Evolutionary conservation across 92 coral and sea anemone species (phyloP).

Genomic region (Montipora capitata): DNA sequence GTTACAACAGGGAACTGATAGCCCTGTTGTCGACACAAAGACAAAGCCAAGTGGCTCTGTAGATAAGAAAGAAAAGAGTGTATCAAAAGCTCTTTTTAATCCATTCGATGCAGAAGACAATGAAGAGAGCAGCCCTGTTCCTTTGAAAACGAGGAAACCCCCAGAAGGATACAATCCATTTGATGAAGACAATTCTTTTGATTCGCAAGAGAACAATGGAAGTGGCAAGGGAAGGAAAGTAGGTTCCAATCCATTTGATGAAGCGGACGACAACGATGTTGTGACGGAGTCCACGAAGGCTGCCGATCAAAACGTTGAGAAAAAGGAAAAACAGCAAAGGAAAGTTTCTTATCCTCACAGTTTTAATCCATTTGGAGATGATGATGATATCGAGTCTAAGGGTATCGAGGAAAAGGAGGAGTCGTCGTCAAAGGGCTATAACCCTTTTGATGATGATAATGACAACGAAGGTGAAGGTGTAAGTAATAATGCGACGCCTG

Average conservation of each 20-base stretch:
- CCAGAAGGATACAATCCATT: slow-evolving; percentile 87
- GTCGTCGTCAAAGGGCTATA: slow-evolving; percentile 55
- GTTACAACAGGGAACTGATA: not conserved
- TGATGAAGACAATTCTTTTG: slow-evolving; percentile 75
- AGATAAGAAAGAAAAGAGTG: slow-evolving; percentile 4
- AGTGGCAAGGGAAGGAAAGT: slow-evolving; percentile 37
- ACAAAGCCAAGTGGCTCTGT: not conserved
- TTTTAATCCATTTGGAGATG: slow-evolving; percentile 61
- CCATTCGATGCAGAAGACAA: slow-evolving; percentile 82
- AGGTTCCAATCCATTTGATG: slow-evolving; percentile 90
- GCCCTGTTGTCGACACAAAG: not conserved
- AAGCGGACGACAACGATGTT: slow-evolving; percentile 62
- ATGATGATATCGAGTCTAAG: slow-evolving; percentile 29
- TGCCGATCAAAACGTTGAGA: slow-evolving; percentile 6
- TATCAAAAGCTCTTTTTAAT: slow-evolving; percentile 60
- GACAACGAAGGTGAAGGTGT: slow-evolving; percentile 29
- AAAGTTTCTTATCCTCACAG: slow-evolving; percentile 22
- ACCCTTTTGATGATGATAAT: slow-evolving; percentile 91
- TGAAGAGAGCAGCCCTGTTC: slow-evolving; percentile 10
- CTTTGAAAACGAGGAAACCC: slow-evolving; percentile 29
- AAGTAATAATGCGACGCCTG: not conserved
- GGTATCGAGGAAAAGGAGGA: slow-evolving; percentile 1
- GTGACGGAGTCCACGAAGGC: slow-evolving; percentile 9
- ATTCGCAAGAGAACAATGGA: not conserved
- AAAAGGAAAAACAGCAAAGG: not conserved